phyloP scores from a whole-genome alignment of 2,113 vertebrate genomes.

The Burhinus oedicnemus region DNA sequence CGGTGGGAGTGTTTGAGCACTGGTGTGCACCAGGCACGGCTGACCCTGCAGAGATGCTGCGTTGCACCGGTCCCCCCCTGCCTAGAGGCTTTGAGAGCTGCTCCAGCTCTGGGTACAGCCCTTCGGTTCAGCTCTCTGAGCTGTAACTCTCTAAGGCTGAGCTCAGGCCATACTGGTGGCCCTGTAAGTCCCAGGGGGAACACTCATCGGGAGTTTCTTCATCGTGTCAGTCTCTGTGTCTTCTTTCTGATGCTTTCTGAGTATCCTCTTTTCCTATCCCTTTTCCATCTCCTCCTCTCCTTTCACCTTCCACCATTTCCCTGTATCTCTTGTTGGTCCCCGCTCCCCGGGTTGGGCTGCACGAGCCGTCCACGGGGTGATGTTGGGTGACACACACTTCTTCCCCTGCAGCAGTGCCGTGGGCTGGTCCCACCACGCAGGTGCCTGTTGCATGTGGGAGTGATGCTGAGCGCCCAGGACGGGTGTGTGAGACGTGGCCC shows the following conservation, averaged over 20 bases:
- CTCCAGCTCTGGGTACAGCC: background rate
- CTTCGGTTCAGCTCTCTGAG: background rate
- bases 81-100: background rate
- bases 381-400: too few species aligned
- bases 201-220: background rate
- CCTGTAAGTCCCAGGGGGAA: background rate
- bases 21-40: accelerated
- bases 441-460: background rate
- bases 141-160: background rate
- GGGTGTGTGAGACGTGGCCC: too few species aligned
- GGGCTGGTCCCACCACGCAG: too few species aligned
- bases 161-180: background rate
- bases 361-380: accelerated
- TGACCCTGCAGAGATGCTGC: background rate
- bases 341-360: background rate
- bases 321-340: background rate
- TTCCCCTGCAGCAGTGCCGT: background rate
- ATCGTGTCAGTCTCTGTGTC: background rate
- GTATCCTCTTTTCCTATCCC: background rate
- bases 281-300: background rate
- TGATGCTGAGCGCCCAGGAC: background rate
- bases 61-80: accelerated
- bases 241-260: background rate
- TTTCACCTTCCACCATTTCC: background rate
- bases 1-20: accelerated